phyloP scores from a whole-genome alignment of 1,140 invertebrate species.

The Drosophila yakuba region DNA sequence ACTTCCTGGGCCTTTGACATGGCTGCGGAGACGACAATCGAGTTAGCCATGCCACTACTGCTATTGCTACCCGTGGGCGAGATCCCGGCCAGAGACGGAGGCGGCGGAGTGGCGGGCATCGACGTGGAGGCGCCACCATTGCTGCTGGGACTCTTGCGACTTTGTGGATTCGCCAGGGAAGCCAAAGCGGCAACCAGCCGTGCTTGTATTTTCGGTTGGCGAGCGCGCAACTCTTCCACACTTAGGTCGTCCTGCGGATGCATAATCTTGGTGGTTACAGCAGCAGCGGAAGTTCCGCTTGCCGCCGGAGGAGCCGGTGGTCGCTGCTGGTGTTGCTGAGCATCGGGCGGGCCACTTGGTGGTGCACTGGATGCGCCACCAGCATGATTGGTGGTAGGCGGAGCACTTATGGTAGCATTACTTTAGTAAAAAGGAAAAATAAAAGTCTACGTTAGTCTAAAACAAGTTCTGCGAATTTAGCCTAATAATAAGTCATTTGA shows the following conservation, averaged over 20 bases:
- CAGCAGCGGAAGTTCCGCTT: slow-evolving; percentile 67
- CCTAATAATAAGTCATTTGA: not conserved
- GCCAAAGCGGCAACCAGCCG: slow-evolving; percentile 70
- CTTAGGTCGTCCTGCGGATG: slow-evolving; percentile 98
- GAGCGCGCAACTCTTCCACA: slow-evolving; percentile 93
- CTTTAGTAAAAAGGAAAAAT: slow-evolving; percentile 85
- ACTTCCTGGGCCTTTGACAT: slow-evolving; percentile 85
- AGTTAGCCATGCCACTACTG: slow-evolving; percentile 62
- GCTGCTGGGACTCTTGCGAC: slow-evolving; percentile 51
- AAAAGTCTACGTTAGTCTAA: slow-evolving; percentile 2
- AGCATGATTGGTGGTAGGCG: slow-evolving; percentile 86
- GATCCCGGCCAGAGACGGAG: slow-evolving; percentile 63
- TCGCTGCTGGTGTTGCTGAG: slow-evolving; percentile 57
- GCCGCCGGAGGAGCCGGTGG: slow-evolving; percentile 48
- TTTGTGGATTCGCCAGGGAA: slow-evolving; percentile 77
- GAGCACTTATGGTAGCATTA: slow-evolving; percentile 89
- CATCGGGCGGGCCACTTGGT: slow-evolving; percentile 75
- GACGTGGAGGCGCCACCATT: slow-evolving; percentile 50
- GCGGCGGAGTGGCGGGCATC: slow-evolving; percentile 67
- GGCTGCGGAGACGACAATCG: slow-evolving; percentile 78
- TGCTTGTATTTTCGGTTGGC: slow-evolving; percentile 89
- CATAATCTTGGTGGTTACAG: slow-evolving; percentile 94
- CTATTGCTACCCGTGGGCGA: slow-evolving; percentile 70
- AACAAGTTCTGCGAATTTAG: too few species aligned
- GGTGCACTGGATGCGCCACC: slow-evolving; percentile 65